Evolutionary conservation across 1,140 invertebrate genomes (phyloP), one percentile per base, ranked within the genome.

Genomic region (Oncopodura yosiiana): DNA sequence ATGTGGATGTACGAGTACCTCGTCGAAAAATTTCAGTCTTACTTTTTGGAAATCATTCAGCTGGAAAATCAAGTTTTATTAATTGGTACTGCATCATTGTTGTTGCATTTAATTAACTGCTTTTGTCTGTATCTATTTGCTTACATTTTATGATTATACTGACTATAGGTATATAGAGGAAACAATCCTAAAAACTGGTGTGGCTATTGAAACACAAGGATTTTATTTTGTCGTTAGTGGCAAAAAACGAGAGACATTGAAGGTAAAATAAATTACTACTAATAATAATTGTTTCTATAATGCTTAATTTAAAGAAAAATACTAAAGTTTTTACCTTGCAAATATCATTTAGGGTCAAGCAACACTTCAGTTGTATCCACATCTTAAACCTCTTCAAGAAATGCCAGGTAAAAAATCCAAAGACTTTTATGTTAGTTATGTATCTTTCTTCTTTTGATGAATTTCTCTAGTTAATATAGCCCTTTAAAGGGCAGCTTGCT

Each of bases 61-160:
- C 78, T 45, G 79, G 79, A 11, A 81, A 81, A 67, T 78, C 77
- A 44, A 77, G 76, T 2, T 80, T 80, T 62, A 78, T 81, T 42
- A 81, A 81, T 61, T 81, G 79, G 79, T 80, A 69, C 21, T 37
- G 39, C 29, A 42, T 43, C 18, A 34, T 49, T 39, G 4, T 29
- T 24, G 26, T 49, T 46, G 1, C 19, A 39, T 49, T 3, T 53
- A 12, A 18, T 29, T 44, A 37, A 36, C 16, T 53, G 34, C 4
- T 49, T 49, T 39, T 37, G 26, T 38, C n/a, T 30, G 9, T n/a
- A 8, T 9, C 44, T 44, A 23, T 9, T 14, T 43, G 8, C 18
- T 3, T 2, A 34, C 18, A 14, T 24, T 23, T 36, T 11, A 1
- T 6, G 36, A 8, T 9, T 5, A 36, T 8, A 24, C 43, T 32